A percentile compares a stretch with the other conserved stretches of the same genome.
These are phyloP conservation scores for Monodelphis domestica DNA, from an alignment of 2,797 vertebrate species.

Conservation along the genomic window DNA sequence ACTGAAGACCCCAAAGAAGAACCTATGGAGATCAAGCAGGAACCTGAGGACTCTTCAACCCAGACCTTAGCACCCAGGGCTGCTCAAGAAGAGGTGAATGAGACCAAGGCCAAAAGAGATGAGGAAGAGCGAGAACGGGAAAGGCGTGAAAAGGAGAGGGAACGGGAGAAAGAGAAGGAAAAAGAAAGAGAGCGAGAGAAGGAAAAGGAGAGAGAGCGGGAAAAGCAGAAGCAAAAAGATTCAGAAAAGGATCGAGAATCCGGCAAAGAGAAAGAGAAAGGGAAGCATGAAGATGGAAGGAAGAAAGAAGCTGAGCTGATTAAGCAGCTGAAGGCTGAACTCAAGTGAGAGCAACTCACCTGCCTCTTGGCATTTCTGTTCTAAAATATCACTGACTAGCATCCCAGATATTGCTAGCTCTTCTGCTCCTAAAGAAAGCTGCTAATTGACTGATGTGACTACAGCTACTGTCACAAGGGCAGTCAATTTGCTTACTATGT, in stretches of 20 bases:
- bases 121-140: conserved; percentile 86
- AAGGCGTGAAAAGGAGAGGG: conserved; percentile 89
- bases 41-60: conserved; percentile 88
- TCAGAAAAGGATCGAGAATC: conserved; percentile 85
- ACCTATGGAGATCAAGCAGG: conserved; percentile 88
- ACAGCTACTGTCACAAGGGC: neutral
- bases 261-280: conserved; percentile 86
- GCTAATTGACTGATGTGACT: neutral
- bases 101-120: conserved; percentile 85
- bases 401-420: neutral
- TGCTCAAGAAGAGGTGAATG: conserved; percentile 81
- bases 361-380: neutral
- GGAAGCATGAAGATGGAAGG: conserved; percentile 89
- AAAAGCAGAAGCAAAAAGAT: conserved; percentile 86
- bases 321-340: conserved; percentile 93
- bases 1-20: conserved; percentile 95
- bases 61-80: conserved; percentile 74
- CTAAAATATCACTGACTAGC: neutral
- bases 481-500: neutral
- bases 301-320: conserved; percentile 96
- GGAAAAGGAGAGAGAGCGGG: conserved; percentile 84
- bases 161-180: conserved; percentile 91
- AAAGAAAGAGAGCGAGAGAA: conserved; percentile 85
- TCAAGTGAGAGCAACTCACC: conserved; percentile 89
- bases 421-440: neutral